Base-by-base conservation (phyloP, 2,888 invertebrate species). In the Pterobdella sp. region DNA sequence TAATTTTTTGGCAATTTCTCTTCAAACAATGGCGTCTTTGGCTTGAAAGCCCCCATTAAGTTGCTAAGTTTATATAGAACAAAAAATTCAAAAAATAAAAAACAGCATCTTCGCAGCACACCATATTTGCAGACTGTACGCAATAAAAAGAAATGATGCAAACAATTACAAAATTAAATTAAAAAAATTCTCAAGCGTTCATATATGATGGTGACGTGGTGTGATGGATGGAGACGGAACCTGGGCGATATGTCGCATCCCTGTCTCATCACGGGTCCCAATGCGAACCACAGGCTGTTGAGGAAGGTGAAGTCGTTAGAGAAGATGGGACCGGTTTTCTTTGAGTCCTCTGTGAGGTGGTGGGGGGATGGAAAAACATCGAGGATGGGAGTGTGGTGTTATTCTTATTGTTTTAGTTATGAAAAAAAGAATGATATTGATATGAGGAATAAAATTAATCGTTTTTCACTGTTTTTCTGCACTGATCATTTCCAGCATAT, bases 191-290 rank as follows among this genome's bases (percentile, higher is more conserved):
- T 67, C 26, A 14, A 32, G 14, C 36, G 14, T 14, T 63, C 10
- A 63, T 10, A 14, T 63, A 7, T n/a, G 10, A 10, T 31, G 18
- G 4, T 3, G 7, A 1, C 35, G 26, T 31, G n/a, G n/a, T 3
- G n/a, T n/a, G n/a, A n/a, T n/a, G n/a, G n/a, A n/a, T n/a, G n/a
- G n/a, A n/a, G n/a, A n/a, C n/a, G n/a, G n/a, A n/a, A 92, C 89
- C 92, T 89, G 34, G 95, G 95, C 70, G 93, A 91, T 77, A 95
- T 91, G 84, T 96, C 94, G 81, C 93, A 93, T 76, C 94, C 94
- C 85, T 96, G 95, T 85, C 95, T 95, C 92, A 96, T 94, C 84
- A 96, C 92, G 65, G 95, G 93, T 35, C 93, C 94, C 77, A 96
- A 86, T 0, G 94, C 90, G 85, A 96, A 96, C 95, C 95, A 96